Evolutionary conservation across 2,113 vertebrate genomes (phyloP), one percentile per base, ranked within the genome.

Genomic region (Xiphophorus hellerii): DNA sequence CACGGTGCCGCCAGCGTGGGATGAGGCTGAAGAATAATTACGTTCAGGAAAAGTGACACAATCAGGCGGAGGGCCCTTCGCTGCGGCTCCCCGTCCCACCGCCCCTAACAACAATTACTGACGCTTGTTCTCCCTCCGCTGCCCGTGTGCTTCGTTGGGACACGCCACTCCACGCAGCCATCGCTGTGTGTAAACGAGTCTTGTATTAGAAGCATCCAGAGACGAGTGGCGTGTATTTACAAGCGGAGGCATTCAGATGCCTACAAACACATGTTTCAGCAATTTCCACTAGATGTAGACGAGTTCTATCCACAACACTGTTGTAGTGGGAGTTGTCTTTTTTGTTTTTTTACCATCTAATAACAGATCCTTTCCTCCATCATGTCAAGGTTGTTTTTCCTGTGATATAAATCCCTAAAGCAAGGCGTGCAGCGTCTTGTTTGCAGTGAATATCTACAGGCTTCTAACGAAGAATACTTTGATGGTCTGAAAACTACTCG

Each of bases 41-140:
- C 67, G 79, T 82, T 72, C 84, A 84, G 74, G 58, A 87, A 80
- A 84, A 88, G 78, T 84, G 72, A 88, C 88, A 86, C 86, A 86
- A 82, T 89, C 83, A 87, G 80, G 71, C 69, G 37, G 73, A 78
- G 67, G 68, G 70, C 69, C 67, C 25, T 39, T 72, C 27, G 62
- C 22, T 7, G 2, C 51, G 2, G 17, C 81, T 42, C 58, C 62
- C 71, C n/a, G 58, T 71, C 78, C 64, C 74, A 66, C 39, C 63
- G 12, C 29, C 66, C 66, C 62, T 30, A 11, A 3, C 76, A 66
- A 88, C 88, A 89, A 91, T 92, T 85, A 88, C 80, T 60, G 54
- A 77, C 39, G 35, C 81, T 73, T 73, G 4, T 84, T 86, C 69
- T 61, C 27, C 42, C 17, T 62, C 17, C 68, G 42, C 63, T 74